phyloP scores from a whole-genome alignment of 1,140 invertebrate genomes.

The Acromyrmex echinatior region DNA sequence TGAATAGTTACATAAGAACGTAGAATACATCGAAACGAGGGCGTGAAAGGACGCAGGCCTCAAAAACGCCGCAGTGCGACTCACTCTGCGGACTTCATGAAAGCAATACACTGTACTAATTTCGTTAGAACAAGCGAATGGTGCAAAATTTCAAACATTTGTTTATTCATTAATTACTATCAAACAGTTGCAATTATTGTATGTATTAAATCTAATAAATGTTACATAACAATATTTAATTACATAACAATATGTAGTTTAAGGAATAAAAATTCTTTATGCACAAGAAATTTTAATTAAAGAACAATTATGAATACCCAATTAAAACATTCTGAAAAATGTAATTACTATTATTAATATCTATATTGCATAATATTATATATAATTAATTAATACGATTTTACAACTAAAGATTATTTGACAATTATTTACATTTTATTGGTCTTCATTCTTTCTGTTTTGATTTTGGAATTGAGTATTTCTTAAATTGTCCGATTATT shows the following conservation, averaged over 20 bases:
- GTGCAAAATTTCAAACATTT: too few relatives aligned
- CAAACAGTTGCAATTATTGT: conserved; percentile 9
- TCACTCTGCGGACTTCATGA: conserved; percentile 55
- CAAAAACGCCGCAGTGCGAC: conserved; percentile 69
- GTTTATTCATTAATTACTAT: conserved; percentile 13
- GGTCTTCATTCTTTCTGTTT: background rate
- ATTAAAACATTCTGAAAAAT: background rate
- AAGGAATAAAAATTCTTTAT: background rate
- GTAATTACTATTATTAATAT: background rate
- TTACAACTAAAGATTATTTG: background rate
- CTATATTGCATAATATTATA: background rate
- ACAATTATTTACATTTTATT: background rate
- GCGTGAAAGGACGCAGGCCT: background rate
- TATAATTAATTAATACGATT: background rate
- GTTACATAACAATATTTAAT: background rate
- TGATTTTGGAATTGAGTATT: background rate
- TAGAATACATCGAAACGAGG: conserved; percentile 21
- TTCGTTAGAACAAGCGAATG: conserved; percentile 2
- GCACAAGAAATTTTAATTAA: background rate
- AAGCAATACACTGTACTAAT: conserved; percentile 10
- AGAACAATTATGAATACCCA: background rate
- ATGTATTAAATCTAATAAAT: background rate
- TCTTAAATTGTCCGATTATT: background rate
- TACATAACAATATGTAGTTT: background rate
- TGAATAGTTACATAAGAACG: conserved; percentile 4